These are phyloP conservation scores for Scolopax rusticola DNA, from an alignment of 2,797 vertebrate genomes.

Conservation along the genomic window DNA sequence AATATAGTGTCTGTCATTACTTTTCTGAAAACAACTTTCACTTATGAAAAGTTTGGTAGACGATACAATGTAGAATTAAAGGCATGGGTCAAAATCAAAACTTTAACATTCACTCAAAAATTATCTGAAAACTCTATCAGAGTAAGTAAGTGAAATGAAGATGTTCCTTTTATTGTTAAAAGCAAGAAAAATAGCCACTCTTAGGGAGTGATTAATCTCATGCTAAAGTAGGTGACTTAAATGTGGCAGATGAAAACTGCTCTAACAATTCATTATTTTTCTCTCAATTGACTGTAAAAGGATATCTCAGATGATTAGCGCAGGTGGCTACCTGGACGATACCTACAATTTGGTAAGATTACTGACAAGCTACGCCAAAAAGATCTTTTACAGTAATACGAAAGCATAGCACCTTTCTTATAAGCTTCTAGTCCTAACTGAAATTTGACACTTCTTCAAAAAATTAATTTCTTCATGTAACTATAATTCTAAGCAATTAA, in stretches of 20 bases:
- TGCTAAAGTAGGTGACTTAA: background rate
- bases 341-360: background rate
- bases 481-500: background rate
- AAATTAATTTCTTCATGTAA: background rate
- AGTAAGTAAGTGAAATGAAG: background rate
- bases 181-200: background rate
- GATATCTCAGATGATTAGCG: background rate
- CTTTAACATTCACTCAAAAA: background rate
- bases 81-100: background rate
- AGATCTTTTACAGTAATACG: background rate
- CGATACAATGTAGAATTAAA: background rate
- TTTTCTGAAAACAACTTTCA: background rate
- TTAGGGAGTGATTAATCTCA: background rate
- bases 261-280: background rate
- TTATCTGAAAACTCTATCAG: background rate
- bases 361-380: background rate
- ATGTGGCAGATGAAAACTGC: background rate
- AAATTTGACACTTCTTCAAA: background rate
- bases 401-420: background rate
- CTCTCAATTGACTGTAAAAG: background rate
- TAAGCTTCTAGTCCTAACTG: background rate
- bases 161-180: background rate
- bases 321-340: background rate
- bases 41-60: background rate
- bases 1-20: background rate